Evolutionary conservation across 2,888 invertebrate genomes (phyloP).

Genomic region (Macroteleia sp.): DNA sequence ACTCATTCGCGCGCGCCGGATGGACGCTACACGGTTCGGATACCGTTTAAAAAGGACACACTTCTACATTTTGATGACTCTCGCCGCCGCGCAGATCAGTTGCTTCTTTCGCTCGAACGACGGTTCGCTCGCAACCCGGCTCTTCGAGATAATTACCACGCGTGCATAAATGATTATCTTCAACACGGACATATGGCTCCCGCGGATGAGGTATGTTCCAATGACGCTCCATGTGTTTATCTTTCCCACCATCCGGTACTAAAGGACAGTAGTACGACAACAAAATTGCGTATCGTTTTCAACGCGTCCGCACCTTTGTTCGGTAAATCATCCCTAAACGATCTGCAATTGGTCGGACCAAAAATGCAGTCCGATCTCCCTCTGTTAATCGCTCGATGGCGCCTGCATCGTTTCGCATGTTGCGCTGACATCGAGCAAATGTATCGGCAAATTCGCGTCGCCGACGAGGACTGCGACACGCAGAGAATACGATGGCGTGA

Average conservation of each 20-base stretch:
- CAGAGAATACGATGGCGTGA: no score
- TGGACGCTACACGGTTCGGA: not conserved
- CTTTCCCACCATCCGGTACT: slow-evolving; percentile 10
- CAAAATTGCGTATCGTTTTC: slow-evolving; percentile 17
- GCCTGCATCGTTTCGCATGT: not conserved
- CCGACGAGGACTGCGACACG: not conserved
- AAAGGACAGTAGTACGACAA: not conserved
- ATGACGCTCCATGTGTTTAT: not conserved
- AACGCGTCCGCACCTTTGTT: slow-evolving; percentile 1
- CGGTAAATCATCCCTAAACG: not conserved
- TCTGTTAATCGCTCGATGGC: not conserved
- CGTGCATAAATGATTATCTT: slow-evolving; percentile 1
- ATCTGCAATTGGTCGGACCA: slow-evolving; percentile 10
- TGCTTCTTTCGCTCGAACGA: slow-evolving; percentile 3
- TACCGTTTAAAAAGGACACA: slow-evolving; percentile 1
- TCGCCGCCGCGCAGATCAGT: not conserved
- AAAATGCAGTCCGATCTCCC: slow-evolving; percentile 14
- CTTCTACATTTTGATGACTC: not conserved
- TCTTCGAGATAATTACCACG: not conserved
- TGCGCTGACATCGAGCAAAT: slow-evolving; percentile 6
- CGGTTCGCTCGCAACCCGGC: not conserved
- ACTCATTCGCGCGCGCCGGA: not conserved
- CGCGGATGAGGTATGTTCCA: not conserved
- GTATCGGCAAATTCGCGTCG: not conserved
- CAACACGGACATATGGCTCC: not conserved